Evolutionary conservation across 2,888 invertebrate genomes (phyloP), one percentile per base, ranked within the genome.

Genomic region (Pandemis corylana): DNA sequence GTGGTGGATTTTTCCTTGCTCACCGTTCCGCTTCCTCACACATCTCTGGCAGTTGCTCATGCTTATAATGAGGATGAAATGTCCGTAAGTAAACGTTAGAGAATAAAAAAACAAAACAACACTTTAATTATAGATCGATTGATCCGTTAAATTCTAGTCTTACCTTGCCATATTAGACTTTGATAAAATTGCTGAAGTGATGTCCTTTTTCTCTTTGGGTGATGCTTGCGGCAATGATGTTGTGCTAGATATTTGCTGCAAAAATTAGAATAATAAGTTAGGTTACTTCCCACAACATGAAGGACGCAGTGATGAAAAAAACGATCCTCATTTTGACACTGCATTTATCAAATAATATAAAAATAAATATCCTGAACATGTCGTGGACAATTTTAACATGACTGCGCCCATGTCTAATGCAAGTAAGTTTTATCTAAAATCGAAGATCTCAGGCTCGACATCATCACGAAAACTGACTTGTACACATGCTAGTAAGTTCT

Each of bases 121-220:
- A 36, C 28, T 36, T 36, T 36, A 36, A 36, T 36, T 36, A 36
- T 36, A 36, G 28, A 36, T 36, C 28, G 28, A 36, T 36, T 36
- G 28, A 36, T 36, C 28, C 28, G 28, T 36, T 36, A 36, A 20
- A 20, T 20, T 20, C 20, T 36, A 36, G 28, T 95, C 95, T 95
- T 90, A 97, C 97, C 97, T 97, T 80, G 97, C 97, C 95, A 97
- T 96, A 87, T 97, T 97, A 67, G 97, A 97, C 91, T 97, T 97
- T 5, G 96, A 95, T 75, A 96, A 90, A 76, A 95, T 95, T 49
- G 95, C 93, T 69, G 96, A 95, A 28, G 96, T 95, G 44, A 95
- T 89, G 87, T 95, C 96, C 92, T 94, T 96, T 95, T 94, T 97
- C 95, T 90, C 97, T 78, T 91, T 93, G 1, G 92, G 93, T 4